phyloP scores from a whole-genome alignment of 2,797 vertebrate species.

The Oophaga sylvatica region DNA sequence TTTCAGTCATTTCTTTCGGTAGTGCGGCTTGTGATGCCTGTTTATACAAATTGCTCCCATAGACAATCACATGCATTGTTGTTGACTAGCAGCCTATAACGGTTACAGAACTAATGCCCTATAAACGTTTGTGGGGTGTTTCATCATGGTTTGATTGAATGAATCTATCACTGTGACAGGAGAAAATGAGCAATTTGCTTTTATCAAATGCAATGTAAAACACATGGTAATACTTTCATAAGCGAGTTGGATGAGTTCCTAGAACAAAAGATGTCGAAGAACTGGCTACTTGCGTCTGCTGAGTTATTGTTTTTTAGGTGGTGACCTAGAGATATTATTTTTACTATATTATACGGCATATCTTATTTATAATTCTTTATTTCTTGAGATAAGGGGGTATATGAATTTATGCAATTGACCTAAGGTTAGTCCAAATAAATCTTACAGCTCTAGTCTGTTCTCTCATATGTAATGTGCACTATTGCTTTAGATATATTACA shows the following conservation, averaged over 20 bases:
- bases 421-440: conserved; percentile 38
- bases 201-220: conserved; percentile 47
- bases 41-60: conserved; percentile 25
- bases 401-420: conserved; percentile 55
- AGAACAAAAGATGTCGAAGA: conserved; percentile 40
- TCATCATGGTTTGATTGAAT: conserved; percentile 46
- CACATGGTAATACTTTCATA: conserved; percentile 52
- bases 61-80: conserved; percentile 18
- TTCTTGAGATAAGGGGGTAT: conserved; percentile 45
- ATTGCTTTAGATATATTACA: neutral
- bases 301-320: conserved; percentile 53
- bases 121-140: conserved; percentile 54
- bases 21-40: neutral
- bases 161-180: conserved; percentile 55
- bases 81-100: conserved; percentile 3
- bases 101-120: conserved; percentile 4
- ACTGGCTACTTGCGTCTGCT: conserved; percentile 51
- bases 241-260: conserved; percentile 46
- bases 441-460: neutral
- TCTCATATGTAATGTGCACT: conserved; percentile 16
- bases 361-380: conserved; percentile 37
- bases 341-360: conserved; percentile 19
- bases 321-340: conserved; percentile 47
- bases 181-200: conserved; percentile 50
- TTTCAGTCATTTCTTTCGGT: neutral